Base-by-base conservation (phyloP, 2,888 invertebrate genomes). In the Idaea dimidiata region DNA sequence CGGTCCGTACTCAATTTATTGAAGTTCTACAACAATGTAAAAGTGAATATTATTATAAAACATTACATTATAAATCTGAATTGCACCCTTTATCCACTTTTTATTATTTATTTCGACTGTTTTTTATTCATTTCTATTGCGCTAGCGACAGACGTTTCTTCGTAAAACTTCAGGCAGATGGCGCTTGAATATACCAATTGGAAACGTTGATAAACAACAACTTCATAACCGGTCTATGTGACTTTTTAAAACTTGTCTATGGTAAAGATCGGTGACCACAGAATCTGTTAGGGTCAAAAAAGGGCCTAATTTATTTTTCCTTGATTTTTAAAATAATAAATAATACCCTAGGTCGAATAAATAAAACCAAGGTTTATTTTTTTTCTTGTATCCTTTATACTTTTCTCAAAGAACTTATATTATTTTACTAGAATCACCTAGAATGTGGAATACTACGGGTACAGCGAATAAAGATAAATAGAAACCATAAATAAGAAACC, bases 201-300 rank as follows among this genome's bases (percentile, higher is more conserved):
- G 60, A 43, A 57, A 60, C 57, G 62, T 58, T 58, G 63, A 59
- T 66, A 10, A 43, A 43, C 43, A 10, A 7, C 54, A 54, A 54
- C 54, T 54, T 54, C 54, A 54, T 54, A 54, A 0, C 7, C 16
- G 16, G 17, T 54, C 54, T 54, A 54, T 53, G 53, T 53, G 24
- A 24, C 24, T 24, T 24, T 24, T 24, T 24, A 1, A n/a, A 3
- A 24, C 24, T 43, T 43, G 43, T 14, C 10, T 43, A 43, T 43
- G 43, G 43, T 43, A 8, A 6, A 6, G 3, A 43, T 43, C 3
- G 24, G 3, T 24, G 24, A 24, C 24, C 24, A 24, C 24, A 24
- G 24, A 24, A 3, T 24, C 5, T 24, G 5, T 6, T 4, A 53
- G 53, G 14, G 53, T 53, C 14, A 10, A 2, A 53, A 53, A 53